Evolutionary conservation across 2,888 invertebrate species (phyloP).

Genomic region (Troilus luridus): DNA sequence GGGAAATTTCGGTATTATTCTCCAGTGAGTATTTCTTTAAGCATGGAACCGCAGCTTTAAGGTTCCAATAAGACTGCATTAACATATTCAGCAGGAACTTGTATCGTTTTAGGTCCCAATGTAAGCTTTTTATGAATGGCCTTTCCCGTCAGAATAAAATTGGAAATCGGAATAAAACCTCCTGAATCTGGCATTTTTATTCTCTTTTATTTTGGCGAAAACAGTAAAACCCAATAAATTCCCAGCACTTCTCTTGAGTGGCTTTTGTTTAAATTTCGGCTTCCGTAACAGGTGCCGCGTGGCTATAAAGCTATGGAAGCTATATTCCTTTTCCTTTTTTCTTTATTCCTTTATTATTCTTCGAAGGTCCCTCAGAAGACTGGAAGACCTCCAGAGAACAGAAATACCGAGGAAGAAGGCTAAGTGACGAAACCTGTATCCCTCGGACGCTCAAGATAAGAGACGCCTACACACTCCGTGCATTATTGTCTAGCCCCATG

Average conservation of each 20-base stretch:
- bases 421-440: slow-evolving; percentile 30
- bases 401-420: background rate
- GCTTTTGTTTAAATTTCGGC: slow-evolving; percentile 23
- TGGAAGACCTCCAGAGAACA: slow-evolving; percentile 1
- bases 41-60: background rate
- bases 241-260: slow-evolving; percentile 19
- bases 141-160: background rate
- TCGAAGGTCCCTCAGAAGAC: background rate
- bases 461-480: slow-evolving; percentile 26
- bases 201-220: background rate
- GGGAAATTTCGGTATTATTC: background rate
- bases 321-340: background rate
- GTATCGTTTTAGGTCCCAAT: background rate
- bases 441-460: background rate
- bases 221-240: slow-evolving; percentile 15
- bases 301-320: background rate
- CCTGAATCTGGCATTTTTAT: background rate
- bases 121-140: background rate
- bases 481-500: background rate
- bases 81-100: background rate
- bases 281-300: slow-evolving; percentile 35
- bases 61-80: background rate
- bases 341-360: background rate
- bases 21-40: background rate
- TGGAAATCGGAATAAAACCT: slow-evolving; percentile 9